Evolutionary conservation across 2,797 vertebrate species (phyloP).

Genomic region (Harpagifer antarcticus): DNA sequence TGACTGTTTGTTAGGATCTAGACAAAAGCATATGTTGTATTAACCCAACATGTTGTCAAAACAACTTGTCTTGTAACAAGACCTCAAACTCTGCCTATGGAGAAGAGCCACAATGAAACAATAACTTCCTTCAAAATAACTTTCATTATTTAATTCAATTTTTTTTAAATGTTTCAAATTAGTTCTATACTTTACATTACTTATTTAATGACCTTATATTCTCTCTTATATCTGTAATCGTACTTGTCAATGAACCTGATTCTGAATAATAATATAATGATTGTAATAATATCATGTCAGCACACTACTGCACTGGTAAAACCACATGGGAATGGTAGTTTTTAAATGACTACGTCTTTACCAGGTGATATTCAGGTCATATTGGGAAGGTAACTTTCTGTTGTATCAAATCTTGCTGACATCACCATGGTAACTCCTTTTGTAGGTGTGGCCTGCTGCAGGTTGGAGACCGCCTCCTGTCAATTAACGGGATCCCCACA

Average conservation of each 20-base stretch:
- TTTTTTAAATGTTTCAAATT: background rate
- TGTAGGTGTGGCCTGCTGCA: constrained; percentile 96
- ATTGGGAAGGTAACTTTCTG: no score
- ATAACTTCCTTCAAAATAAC: background rate
- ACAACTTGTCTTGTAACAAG: background rate
- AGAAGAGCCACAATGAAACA: background rate
- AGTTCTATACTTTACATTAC: background rate
- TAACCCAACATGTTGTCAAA: background rate
- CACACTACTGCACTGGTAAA: background rate
- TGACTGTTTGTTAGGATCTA: background rate
- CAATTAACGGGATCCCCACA: constrained; percentile 94
- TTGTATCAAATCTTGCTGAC: background rate
- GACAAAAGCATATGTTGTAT: background rate
- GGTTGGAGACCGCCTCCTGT: constrained; percentile 94
- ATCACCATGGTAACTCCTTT: constrained; percentile 15
- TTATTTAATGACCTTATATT: background rate
- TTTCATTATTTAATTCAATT: background rate
- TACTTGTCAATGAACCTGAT: no score
- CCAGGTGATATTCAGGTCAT: no score
- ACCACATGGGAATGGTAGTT: background rate
- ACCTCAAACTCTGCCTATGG: background rate
- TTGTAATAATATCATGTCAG: background rate
- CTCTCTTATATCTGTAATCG: no score
- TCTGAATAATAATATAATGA: background rate
- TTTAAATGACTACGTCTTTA: background rate